phyloP scores from a whole-genome alignment of 2,797 vertebrate species.

The Micromesistius poutassou region DNA sequence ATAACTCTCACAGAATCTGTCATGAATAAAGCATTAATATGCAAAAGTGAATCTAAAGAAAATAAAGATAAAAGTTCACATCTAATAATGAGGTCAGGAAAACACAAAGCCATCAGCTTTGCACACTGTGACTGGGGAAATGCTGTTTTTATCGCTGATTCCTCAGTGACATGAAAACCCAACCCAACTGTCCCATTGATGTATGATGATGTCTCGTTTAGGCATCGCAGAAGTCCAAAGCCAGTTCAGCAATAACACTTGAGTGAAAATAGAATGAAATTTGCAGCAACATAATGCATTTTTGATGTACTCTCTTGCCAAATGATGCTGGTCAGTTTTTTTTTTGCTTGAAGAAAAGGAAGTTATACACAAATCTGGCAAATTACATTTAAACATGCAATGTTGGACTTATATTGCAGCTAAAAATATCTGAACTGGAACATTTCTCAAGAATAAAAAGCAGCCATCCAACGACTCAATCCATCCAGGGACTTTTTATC shows the following conservation, averaged over 20 bases:
- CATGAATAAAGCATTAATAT: no score
- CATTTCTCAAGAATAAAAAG: no score
- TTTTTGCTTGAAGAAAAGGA: conserved; percentile 21
- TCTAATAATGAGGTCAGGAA: no score
- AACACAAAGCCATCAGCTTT: neutral
- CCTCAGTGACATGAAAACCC: neutral
- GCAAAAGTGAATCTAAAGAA: no score
- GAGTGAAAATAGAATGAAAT: neutral
- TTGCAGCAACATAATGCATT: conserved; percentile 29
- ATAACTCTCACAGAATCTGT: no score
- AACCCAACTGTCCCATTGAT: neutral
- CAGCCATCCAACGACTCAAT: no score
- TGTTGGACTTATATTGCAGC: no score
- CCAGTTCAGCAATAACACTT: neutral
- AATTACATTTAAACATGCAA: neutral
- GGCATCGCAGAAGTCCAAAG: neutral
- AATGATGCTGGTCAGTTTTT: conserved; percentile 33
- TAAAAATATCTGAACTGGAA: no score
- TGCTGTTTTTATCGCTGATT: neutral
- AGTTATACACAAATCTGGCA: conserved; percentile 7
- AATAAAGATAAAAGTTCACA: no score
- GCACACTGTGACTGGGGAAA: no score
- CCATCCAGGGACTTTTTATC: no score
- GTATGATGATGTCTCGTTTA: neutral
- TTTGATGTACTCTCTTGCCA: conserved; percentile 32